Percentiles rank a stretch among this genome's conserved stretches.
Conservation (phyloP, 2,888 invertebrate species). For the Melanostoma mellinum region DNA sequence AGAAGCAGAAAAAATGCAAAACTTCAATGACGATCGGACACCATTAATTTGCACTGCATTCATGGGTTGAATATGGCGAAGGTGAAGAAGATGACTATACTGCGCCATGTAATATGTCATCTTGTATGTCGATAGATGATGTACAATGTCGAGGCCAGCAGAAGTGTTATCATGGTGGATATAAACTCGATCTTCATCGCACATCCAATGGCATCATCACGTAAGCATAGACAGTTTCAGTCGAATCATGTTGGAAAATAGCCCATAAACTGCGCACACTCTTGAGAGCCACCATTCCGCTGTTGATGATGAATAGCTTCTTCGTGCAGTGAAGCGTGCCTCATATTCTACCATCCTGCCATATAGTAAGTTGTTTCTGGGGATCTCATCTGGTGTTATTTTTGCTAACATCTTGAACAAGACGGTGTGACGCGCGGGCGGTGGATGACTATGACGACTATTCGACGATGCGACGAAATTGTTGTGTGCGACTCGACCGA, state of each 20-base stretch:
- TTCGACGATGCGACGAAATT: constrained; percentile 1
- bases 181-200: constrained; percentile 61
- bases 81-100: constrained; percentile 13
- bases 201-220: constrained; percentile 57
- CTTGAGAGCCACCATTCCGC: constrained; percentile 40
- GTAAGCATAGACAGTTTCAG: constrained; percentile 64
- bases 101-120: constrained; percentile 67
- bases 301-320: constrained; percentile 63
- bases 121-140: constrained; percentile 72
- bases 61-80: constrained; percentile 15
- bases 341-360: constrained; percentile 62
- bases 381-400: constrained; percentile 54
- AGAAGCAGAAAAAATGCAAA: constrained; percentile 59
- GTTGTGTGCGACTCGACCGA: neutral
- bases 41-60: constrained; percentile 69
- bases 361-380: constrained; percentile 30
- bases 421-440: neutral
- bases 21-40: constrained; percentile 44
- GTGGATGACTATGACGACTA: constrained; percentile 1
- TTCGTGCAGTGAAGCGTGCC: constrained; percentile 64
- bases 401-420: constrained; percentile 2
- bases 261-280: constrained; percentile 59
- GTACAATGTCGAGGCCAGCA: constrained; percentile 69
- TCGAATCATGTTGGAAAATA: constrained; percentile 65
- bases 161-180: constrained; percentile 64